phyloP scores from a whole-genome alignment of 2,797 vertebrate genomes.

The Catostomus latipinnis region DNA sequence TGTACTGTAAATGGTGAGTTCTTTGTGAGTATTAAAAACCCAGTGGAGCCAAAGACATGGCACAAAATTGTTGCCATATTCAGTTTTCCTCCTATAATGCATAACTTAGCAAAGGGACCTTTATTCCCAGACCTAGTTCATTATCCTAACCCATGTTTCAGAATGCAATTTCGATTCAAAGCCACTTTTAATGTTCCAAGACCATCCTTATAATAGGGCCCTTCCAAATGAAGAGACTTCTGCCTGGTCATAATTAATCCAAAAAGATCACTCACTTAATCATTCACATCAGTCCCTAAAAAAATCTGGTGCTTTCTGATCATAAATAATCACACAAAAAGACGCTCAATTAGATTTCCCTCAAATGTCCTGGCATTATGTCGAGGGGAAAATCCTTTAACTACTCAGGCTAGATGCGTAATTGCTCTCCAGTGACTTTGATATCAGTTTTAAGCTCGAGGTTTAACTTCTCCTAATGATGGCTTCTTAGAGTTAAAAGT shows the following conservation, averaged over 20 bases:
- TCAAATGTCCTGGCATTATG: slow-evolving; percentile 78
- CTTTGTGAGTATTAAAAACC: slow-evolving; percentile 39
- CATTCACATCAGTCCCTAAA: slow-evolving; percentile 74
- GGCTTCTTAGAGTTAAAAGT: slow-evolving; percentile 59
- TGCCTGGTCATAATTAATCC: slow-evolving; percentile 76
- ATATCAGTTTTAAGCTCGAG: slow-evolving; percentile 77
- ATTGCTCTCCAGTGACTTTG: slow-evolving; percentile 85
- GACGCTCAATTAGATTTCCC: slow-evolving; percentile 82
- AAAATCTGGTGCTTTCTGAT: slow-evolving; percentile 79
- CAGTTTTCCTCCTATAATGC: slow-evolving; percentile 28
- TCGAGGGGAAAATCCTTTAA: slow-evolving; percentile 71
- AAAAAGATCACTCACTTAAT: slow-evolving; percentile 72
- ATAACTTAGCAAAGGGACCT: slow-evolving; percentile 41
- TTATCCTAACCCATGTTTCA: slow-evolving; percentile 55
- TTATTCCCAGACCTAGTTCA: slow-evolving; percentile 68
- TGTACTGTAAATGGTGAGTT: slow-evolving; percentile 38
- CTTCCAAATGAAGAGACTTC: slow-evolving; percentile 64
- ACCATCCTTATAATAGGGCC: slow-evolving; percentile 65
- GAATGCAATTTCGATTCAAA: slow-evolving; percentile 73
- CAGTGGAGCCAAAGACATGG: slow-evolving; percentile 29
- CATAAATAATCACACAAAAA: slow-evolving; percentile 84
- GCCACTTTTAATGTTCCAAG: slow-evolving; percentile 67
- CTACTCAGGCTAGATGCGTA: slow-evolving; percentile 79
- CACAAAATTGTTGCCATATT: slow-evolving; percentile 40
- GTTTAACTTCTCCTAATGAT: slow-evolving; percentile 82